Evolutionary conservation across 2,888 invertebrate species (phyloP).

Genomic region (Phlogophora meticulosa): DNA sequence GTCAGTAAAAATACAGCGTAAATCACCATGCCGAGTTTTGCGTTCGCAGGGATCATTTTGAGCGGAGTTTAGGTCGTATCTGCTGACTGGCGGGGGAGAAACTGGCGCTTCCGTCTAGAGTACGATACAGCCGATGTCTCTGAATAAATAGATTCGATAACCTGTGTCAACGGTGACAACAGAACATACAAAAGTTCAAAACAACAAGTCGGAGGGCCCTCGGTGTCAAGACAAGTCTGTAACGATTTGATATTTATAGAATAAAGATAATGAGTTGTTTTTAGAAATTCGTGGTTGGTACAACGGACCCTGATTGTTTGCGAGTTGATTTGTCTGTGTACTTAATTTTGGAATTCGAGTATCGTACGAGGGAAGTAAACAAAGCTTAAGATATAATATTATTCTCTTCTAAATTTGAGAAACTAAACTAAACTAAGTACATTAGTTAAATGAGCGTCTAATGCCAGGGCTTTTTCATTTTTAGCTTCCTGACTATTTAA

Average conservation of each 20-base stretch:
- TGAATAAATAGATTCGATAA: slow-evolving; percentile 87
- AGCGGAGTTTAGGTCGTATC: slow-evolving; percentile 68
- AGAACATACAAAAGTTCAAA: slow-evolving; percentile 86
- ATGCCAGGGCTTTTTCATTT: slow-evolving; percentile 13
- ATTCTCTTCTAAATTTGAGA: slow-evolving; percentile 6
- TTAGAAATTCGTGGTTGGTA: slow-evolving; percentile 80
- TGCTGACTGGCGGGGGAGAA: slow-evolving; percentile 71
- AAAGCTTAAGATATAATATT: slow-evolving; percentile 28
- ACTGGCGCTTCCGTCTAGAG: slow-evolving; percentile 86
- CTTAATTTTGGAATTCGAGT: slow-evolving; percentile 43
- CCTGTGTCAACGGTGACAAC: slow-evolving; percentile 87
- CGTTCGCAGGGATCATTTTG: slow-evolving; percentile 76
- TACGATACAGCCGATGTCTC: slow-evolving; percentile 75
- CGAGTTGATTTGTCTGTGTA: slow-evolving; percentile 57
- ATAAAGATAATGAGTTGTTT: slow-evolving; percentile 81
- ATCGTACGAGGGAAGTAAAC: slow-evolving; percentile 45
- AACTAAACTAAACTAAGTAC: slow-evolving; percentile 21
- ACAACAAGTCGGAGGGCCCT: slow-evolving; percentile 84
- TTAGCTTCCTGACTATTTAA: slow-evolving; percentile 25
- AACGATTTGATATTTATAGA: slow-evolving; percentile 85
- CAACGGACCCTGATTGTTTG: slow-evolving; percentile 49
- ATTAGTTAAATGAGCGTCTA: slow-evolving; percentile 35
- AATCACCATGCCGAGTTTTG: slow-evolving; percentile 72
- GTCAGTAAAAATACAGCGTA: slow-evolving; percentile 73
- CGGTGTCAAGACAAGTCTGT: slow-evolving; percentile 80